These are phyloP conservation scores for Oreochromis tanganicae DNA, from an alignment of 2,113 vertebrate species.

Conservation along the genomic window DNA sequence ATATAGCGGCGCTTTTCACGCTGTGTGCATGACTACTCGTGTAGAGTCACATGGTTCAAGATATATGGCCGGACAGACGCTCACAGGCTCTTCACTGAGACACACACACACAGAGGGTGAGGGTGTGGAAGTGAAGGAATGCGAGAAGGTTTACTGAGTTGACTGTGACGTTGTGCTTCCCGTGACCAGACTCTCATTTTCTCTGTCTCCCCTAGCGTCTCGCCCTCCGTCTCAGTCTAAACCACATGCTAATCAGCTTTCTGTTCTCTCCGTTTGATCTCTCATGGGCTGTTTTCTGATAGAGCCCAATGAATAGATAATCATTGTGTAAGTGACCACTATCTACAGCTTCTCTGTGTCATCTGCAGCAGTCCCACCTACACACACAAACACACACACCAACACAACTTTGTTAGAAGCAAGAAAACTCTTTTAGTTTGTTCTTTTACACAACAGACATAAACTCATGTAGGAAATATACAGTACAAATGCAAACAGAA, in stretches of 20 bases:
- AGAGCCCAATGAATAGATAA: slow-evolving; percentile 41
- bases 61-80: slow-evolving; percentile 46
- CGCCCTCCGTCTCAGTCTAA: slow-evolving; percentile 37
- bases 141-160: slow-evolving; percentile 51
- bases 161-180: slow-evolving; percentile 56
- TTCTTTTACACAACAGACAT: not conserved
- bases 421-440: not conserved
- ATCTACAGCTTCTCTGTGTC: slow-evolving; percentile 19
- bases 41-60: slow-evolving; percentile 66
- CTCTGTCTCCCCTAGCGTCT: slow-evolving; percentile 45
- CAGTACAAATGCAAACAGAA: not conserved
- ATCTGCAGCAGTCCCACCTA: not conserved
- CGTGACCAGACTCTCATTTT: slow-evolving; percentile 61
- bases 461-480: not conserved
- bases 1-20: slow-evolving; percentile 66
- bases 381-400: not conserved
- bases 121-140: slow-evolving; percentile 52
- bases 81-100: not conserved
- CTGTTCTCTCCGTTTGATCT: slow-evolving; percentile 45
- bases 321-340: slow-evolving; percentile 35
- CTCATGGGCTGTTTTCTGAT: slow-evolving; percentile 18
- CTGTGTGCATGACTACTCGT: slow-evolving; percentile 55
- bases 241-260: slow-evolving; percentile 62
- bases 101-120: not conserved
- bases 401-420: not conserved